Conservation (phyloP, 2,888 invertebrate genomes). For the Lomographa bimaculata region DNA sequence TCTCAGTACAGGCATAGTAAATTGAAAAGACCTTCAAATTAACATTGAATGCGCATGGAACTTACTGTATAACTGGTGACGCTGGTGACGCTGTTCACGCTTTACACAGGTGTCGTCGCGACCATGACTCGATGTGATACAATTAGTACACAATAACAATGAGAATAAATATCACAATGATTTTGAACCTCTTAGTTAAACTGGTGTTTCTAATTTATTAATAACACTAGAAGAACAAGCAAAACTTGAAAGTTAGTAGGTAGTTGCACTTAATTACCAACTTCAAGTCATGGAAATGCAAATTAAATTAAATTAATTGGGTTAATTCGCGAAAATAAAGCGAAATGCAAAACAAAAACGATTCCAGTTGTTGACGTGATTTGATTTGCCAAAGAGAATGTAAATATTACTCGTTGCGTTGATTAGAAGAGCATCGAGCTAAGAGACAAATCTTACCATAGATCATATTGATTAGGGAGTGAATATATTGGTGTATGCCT, state of each 20-base stretch:
- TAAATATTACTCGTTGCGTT: too few species aligned
- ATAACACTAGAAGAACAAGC: not conserved
- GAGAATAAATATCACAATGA: too few species aligned
- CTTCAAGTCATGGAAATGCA: slow-evolving; percentile 4
- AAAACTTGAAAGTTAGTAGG: not conserved
- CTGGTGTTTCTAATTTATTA: slow-evolving; percentile 1
- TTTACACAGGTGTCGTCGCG: slow-evolving; percentile 12
- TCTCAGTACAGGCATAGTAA: not conserved
- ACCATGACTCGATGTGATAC: slow-evolving; percentile 5
- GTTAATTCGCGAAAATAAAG: slow-evolving; percentile 2
- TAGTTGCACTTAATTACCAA: not conserved
- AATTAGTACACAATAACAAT: too few species aligned
- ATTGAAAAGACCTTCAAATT: slow-evolving; percentile 17
- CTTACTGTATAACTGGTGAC: slow-evolving; percentile 12
- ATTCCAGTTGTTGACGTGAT: too few species aligned
- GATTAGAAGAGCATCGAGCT: too few species aligned
- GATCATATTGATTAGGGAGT: too few species aligned
- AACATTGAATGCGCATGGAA: slow-evolving; percentile 6
- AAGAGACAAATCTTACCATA: too few species aligned
- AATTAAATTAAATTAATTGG: slow-evolving; percentile 10
- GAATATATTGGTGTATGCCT: too few species aligned
- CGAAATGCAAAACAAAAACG: slow-evolving; percentile 3
- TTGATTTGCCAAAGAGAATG: too few species aligned
- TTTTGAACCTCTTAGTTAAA: too few species aligned
- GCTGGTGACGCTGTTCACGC: slow-evolving; percentile 9